Evolutionary conservation across 2,888 invertebrate genomes (phyloP), one percentile per base, ranked within the genome.

Genomic region (Hydriomena furcata): DNA sequence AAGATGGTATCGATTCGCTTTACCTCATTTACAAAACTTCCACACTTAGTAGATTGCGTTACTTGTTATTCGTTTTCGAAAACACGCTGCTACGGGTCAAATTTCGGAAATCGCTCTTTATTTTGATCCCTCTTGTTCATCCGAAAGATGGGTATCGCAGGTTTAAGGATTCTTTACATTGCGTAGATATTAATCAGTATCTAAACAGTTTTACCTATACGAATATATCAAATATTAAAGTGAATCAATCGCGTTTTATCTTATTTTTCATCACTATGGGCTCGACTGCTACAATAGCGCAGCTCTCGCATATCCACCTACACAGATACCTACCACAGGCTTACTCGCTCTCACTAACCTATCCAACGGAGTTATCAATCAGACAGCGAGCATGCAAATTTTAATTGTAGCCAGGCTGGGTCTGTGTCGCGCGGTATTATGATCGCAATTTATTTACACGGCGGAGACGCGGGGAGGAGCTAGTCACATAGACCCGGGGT

Each of bases 281-380:
- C 12, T 43, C 21, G 40, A 23, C 30, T 28, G 35, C 10, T n/a
- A n/a, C 7, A 27, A 42, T 21, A 11, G 7, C 7, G 1, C 7
- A 12, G 23, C 37, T 23, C 12, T 43, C 24, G 35, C 11, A 17
- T n/a, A 28, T 20, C 42, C 21, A 34, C 41, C 79, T 72, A 76
- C 79, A 66, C 70, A 66, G 69, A 74, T 72, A 71, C 74, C 74
- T 72, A 71, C 74, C 74, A 25, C 23, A 41, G 31, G 27, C 35
- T 36, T n/a, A 34, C 27, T 45, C 42, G 27, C 68, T 69, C 73
- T 71, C 73, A 75, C 78, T 80, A 73, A 74, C 70, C 74, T 75
- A 78, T 73, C 71, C 73, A 82, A 84, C 82, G 77, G 65, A 85
- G 80, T 83, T 84, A 88, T 87, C 86, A 87, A 88, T 88, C 84